phyloP scores from a whole-genome alignment of 1,140 invertebrate genomes.

The Geopemphigus sp. region DNA sequence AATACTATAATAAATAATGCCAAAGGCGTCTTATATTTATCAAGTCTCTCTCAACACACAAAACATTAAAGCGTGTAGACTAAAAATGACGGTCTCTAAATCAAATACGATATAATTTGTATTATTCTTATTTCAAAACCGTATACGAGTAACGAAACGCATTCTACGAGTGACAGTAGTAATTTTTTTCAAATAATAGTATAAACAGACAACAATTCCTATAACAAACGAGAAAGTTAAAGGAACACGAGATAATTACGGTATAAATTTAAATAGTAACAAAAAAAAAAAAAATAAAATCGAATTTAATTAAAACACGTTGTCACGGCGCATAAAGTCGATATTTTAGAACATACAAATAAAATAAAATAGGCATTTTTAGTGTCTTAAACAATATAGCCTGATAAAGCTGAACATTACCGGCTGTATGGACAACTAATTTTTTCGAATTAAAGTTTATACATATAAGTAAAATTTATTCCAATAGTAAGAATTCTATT shows the following conservation, averaged over 20 bases:
- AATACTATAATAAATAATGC: background rate
- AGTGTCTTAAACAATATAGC: background rate
- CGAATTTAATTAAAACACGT: background rate
- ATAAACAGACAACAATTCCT: no score
- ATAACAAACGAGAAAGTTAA: no score
- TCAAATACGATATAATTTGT: background rate
- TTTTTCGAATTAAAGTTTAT: no score
- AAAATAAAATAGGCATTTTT: background rate
- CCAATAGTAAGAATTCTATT: no score
- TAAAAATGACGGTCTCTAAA: background rate
- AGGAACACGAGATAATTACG: no score
- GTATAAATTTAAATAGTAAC: no score
- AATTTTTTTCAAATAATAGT: background rate
- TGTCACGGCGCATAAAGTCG: background rate
- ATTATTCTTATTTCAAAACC: background rate
- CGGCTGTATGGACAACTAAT: no score
- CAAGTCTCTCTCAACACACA: background rate
- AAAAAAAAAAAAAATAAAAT: background rate
- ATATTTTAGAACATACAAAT: background rate
- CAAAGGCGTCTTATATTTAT: background rate
- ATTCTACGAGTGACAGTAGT: background rate
- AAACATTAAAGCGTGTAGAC: background rate
- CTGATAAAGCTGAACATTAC: no score
- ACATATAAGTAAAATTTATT: no score
- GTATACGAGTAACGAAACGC: background rate